Evolutionary conservation across 2,113 vertebrate genomes (phyloP), one percentile per base, ranked within the genome.

Genomic region (Odobenus rosmarus): DNA sequence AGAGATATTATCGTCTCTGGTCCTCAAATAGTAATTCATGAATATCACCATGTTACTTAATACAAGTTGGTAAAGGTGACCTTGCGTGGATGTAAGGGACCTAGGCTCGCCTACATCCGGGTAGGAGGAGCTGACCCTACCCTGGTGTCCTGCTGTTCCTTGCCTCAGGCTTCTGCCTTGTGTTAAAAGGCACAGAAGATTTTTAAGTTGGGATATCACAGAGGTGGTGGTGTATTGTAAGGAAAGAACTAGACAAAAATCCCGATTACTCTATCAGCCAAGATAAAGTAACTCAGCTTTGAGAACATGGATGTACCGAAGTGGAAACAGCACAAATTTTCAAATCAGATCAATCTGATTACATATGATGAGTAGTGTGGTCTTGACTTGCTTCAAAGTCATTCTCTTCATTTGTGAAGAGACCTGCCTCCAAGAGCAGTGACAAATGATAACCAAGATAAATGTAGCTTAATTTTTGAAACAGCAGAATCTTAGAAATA

Each of bases 71-170:
- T n/a, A 64, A 88, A 69, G 55, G 7, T 59, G 12, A 61, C 2
- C 3, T 24, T 39, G 61, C 0, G 1, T 2, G 19, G 14, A 64
- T 10, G 10, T 15, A 72, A 5, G 12, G 1, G 8, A 23, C 12
- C 24, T 33, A 16, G 14, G 31, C 24, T 11, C 26, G 8, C 31
- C 81, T 39, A 39, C 24, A 36, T 31, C n/a, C 1, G 55, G 31
- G 61, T 12, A 10, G 64, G 3, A 72, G 67, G 46, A 67, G 4
- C 16, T 64, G 39, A 89, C 1, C 8, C 0, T 28, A 36, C 10
- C 15, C 53, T 80, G 42, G 23, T 36, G 36, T 36, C 39, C 36
- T 26, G 5, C n/a, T 55, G 16, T 28, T 12, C 15, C 1, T 74
- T 7, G 8, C 31, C 36, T 83, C 15, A 14, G 4, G 33, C 62